These are phyloP conservation scores for Epinephelus cyanopodus DNA, from an alignment of 2,113 vertebrate genomes.

Conservation along the genomic window DNA sequence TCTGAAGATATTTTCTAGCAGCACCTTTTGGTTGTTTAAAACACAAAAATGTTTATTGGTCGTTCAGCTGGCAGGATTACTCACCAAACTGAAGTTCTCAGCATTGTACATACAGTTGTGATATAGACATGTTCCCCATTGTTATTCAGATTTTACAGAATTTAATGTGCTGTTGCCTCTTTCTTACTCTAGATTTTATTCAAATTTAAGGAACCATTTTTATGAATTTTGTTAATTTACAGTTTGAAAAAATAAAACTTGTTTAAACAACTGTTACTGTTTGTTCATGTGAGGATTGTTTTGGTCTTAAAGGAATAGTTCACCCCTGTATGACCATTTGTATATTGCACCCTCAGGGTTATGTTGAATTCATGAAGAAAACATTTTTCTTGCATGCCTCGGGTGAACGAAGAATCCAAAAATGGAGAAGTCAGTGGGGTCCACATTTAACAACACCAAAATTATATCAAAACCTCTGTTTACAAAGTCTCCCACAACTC, in stretches of 20 bases:
- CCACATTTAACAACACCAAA: too few species aligned
- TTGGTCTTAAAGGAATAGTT: too few species aligned
- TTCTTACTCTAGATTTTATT: conserved; percentile 77
- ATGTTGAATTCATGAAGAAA: too few species aligned
- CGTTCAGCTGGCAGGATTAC: background rate
- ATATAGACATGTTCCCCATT: conserved; percentile 44
- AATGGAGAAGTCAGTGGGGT: too few species aligned
- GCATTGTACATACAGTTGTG: conserved; percentile 44
- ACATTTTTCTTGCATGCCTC: too few species aligned
- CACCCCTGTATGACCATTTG: too few species aligned
- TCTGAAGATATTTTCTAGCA: conserved; percentile 36
- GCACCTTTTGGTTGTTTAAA: conserved; percentile 38
- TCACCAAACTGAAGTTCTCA: conserved; percentile 36
- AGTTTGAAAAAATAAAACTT: conserved; percentile 74
- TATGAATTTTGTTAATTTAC: conserved; percentile 71
- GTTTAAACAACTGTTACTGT: conserved; percentile 45
- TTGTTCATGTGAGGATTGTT: background rate
- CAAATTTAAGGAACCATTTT: conserved; percentile 57
- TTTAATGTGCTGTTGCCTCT: conserved; percentile 48
- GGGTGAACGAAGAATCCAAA: too few species aligned
- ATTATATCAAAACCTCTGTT: too few species aligned
- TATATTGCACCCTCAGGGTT: too few species aligned
- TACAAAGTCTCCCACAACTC: too few species aligned
- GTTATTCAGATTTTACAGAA: conserved; percentile 71
- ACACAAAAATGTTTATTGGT: background rate